Base-by-base conservation (phyloP, 1,140 invertebrate species). In the Tetraneura akinire region DNA sequence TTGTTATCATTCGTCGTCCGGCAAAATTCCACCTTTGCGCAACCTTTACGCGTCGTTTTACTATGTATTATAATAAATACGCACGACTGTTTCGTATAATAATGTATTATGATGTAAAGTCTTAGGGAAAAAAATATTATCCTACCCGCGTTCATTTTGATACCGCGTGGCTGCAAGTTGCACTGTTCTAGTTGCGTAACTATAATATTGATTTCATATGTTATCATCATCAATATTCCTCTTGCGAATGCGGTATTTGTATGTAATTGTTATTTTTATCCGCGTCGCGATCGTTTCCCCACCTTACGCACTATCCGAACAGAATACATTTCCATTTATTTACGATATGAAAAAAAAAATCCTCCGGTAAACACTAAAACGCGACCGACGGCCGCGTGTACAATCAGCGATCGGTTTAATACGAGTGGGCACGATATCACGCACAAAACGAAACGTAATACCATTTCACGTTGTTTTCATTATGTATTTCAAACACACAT, bases 391-490 rank as follows among this genome's bases (percentile, higher is more conserved):
- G n/a, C n/a, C n/a, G n/a, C n/a, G n/a, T n/a, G n/a, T 64, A 32
- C 10, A 13, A 64, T 64, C 60, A 10, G 60, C 60, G 32, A 29
- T 29, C 10, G 62, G 14, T 32, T 8, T 26, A 32, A 14, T 29
- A 11, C 18, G 62, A 64, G 62, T 64, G 62, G 62, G 62, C 62
- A 37, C 62, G 37, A 32, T 62, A 64, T 64, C 29, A 62, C 32
- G 60, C 21, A 37, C 9, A 66, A 18, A 21, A 68, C 64, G 42
- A 45, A 68, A 68, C 21, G 47, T 45, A 68, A 73, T 73, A 73
- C 49, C n/a, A n/a, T 47, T 71, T 13, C 47, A 73, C 53, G 55
- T 47, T 47, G 74, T 57, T 62, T 78, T 78, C 74, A 29, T 78
- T 78, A 62, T 62, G 29, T 37, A 49, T 57, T 26, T 45, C 74